Conservation (phyloP, 2,797 vertebrate genomes). For the Ataeniobius toweri region DNA sequence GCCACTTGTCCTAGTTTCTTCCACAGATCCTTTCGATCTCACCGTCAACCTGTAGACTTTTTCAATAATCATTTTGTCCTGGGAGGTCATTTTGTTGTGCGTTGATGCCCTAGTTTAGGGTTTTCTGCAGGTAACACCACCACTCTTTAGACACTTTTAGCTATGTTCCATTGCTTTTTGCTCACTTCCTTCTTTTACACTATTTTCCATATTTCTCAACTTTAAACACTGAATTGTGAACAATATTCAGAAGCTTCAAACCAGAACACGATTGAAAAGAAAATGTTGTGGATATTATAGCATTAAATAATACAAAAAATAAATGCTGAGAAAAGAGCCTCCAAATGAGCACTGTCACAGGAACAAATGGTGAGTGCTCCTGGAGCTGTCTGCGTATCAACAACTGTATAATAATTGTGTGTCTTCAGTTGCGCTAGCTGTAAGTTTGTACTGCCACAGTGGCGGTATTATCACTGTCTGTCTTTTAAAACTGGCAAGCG, state of each 20-base stretch:
- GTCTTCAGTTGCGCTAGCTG: neutral
- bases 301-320: neutral
- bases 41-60: neutral
- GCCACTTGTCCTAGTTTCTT: neutral
- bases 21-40: neutral
- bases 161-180: neutral
- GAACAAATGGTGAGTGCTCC: neutral
- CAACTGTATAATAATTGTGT: neutral
- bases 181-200: neutral
- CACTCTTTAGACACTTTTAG: no score
- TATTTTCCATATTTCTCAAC: neutral
- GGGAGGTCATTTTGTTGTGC: neutral
- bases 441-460: neutral
- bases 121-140: no score
- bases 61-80: neutral
- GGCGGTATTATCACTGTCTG: neutral
- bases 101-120: neutral
- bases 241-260: neutral
- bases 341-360: conserved; percentile 4
- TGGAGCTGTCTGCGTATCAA: conserved; percentile 2
- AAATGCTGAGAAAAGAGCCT: neutral
- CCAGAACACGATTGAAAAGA: neutral
- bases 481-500: neutral
- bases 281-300: neutral
- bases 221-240: neutral